Evolutionary conservation across 2,113 vertebrate genomes (phyloP), one percentile per base, ranked within the genome.

Genomic region (Sisor rabdophorus): DNA sequence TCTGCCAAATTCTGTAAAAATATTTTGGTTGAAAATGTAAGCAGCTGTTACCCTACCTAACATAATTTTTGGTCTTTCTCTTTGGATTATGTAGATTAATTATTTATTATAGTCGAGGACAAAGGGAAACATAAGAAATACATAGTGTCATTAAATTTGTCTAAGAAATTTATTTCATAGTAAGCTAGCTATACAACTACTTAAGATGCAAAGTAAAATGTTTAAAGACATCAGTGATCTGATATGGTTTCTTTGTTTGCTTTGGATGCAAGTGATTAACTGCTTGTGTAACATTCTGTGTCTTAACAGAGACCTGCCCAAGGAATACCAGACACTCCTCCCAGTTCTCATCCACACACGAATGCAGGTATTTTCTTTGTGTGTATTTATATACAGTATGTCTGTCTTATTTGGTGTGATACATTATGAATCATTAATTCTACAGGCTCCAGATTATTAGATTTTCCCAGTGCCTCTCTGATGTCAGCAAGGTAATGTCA

Each of bases 401-500:
- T 67, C 17, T 55, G 2, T 55, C 9, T 44, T 40, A 58, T 44
- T 24, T 65, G 11, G n/a, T 36, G 32, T 36, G 32, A 54, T 36
- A 26, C 11, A 61, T 8, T 60, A 20, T 53, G 44, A 59, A 44
- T 73, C 24, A 76, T 40, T 72, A 26, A 61, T 28, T 76, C 17
- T 80, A 20, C 76, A 90, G 89, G 64, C 28, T 75, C 60, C 76
- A 86, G 74, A 26, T 44, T 91, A 68, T 65, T 86, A 11, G 28
- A 11, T 19, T 87, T 91, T 1, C 60, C 54, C 24, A 90, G 89
- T 12, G 72, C 88, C 68, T 81, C 85, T 73, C 1, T 26, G 15
- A 10, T 0, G 7, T 0, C 32, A 2, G 15, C 3, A 36, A 86
- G 88, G 90, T 92, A 86, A 20, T 52, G 17, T 12, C 11, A 59